phyloP scores from a whole-genome alignment of 2,888 invertebrate species.

The Tetranychus piercei region DNA sequence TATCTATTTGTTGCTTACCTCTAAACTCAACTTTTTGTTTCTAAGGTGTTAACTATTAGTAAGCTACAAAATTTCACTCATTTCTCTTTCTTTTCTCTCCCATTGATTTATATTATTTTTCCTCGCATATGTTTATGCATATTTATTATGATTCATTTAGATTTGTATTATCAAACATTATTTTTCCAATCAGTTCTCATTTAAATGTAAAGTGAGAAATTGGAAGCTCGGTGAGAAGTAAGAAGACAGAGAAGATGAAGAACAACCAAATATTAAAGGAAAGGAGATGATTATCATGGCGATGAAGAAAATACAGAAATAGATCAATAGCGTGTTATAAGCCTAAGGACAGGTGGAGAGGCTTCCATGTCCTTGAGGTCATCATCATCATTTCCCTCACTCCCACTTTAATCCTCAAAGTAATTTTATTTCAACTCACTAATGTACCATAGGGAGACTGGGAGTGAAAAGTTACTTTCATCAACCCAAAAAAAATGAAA shows the following conservation, averaged over 20 bases:
- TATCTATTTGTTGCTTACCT: too few species aligned
- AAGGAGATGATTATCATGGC: neutral
- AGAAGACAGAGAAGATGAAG: neutral
- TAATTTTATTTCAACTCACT: neutral
- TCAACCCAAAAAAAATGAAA: neutral
- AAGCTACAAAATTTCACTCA: neutral
- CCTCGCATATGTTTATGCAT: too few species aligned
- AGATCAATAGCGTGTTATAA: neutral
- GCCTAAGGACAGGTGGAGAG: neutral
- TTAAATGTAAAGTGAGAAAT: neutral
- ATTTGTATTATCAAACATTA: too few species aligned
- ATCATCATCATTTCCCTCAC: neutral
- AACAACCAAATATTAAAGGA: neutral
- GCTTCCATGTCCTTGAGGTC: conserved; percentile 1
- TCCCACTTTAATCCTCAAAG: neutral
- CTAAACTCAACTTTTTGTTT: too few species aligned
- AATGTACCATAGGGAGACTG: neutral
- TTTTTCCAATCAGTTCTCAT: too few species aligned
- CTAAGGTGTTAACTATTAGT: too few species aligned
- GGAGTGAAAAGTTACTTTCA: neutral
- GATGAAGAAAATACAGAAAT: neutral
- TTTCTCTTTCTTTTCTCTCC: neutral
- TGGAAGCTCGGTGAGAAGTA: neutral
- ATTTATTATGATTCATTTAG: too few species aligned
- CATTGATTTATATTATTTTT: neutral